phyloP scores from a whole-genome alignment of 2,797 vertebrate genomes.

The Neosalanx taihuensis region DNA sequence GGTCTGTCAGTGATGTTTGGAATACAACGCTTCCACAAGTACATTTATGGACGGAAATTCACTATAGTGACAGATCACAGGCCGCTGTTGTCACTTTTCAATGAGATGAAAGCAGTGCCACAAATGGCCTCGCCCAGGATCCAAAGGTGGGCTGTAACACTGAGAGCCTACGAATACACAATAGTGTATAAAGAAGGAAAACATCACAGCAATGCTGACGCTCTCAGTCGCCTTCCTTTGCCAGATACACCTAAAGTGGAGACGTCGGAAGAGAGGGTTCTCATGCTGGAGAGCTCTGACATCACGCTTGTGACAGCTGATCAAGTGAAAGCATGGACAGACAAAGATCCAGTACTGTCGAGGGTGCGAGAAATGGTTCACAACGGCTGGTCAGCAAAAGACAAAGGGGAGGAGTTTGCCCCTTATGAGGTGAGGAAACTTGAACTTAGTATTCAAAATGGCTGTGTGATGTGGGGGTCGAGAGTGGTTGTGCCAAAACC shows the following conservation, averaged over 20 bases:
- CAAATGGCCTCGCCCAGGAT: not conserved
- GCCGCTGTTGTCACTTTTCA: not conserved
- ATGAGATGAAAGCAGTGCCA: not conserved
- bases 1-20: not conserved
- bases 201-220: not conserved
- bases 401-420: not conserved
- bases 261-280: not conserved
- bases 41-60: conserved; percentile 1
- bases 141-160: not conserved
- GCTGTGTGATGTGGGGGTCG: conserved; percentile 17
- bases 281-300: conserved; percentile 24
- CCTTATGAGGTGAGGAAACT: not conserved
- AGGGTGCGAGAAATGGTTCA: not conserved
- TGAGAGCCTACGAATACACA: not conserved
- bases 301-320: not conserved
- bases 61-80: conserved; percentile 2
- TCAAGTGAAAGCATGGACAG: conserved; percentile 14
- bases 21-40: not conserved
- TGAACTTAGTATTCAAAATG: conserved; percentile 21
- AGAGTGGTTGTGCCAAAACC: conserved; percentile 11
- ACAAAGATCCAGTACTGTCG: conserved; percentile 7
- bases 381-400: not conserved
- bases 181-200: not conserved
- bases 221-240: conserved; percentile 7
- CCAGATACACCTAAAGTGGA: not conserved